These are phyloP conservation scores for Macrochelys suwanniensis DNA, from an alignment of 2,797 vertebrate genomes.

Conservation along the genomic window DNA sequence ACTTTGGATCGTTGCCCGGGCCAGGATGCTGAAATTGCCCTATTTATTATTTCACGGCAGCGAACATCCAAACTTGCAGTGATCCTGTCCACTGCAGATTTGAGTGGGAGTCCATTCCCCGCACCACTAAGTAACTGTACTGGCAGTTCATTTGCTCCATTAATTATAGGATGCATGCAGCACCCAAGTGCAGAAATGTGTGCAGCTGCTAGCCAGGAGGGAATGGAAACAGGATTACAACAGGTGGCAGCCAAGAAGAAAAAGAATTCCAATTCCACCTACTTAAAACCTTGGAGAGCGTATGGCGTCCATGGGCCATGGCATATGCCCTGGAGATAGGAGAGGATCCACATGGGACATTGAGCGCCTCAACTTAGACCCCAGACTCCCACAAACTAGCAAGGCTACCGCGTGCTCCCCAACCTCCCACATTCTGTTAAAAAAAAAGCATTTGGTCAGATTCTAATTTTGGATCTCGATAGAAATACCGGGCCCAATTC, in stretches of 20 bases:
- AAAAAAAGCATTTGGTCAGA: background rate
- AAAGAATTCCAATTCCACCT: background rate
- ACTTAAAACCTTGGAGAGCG: rapidly evolving
- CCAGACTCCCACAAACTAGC: background rate
- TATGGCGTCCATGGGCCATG: rapidly evolving
- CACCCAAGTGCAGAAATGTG: background rate
- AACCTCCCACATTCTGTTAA: background rate
- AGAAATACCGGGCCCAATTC: background rate
- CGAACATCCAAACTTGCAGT: background rate
- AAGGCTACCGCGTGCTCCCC: background rate
- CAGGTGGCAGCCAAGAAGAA: background rate
- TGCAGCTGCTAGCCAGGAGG: background rate
- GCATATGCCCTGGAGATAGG: background rate
- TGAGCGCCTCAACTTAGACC: background rate
- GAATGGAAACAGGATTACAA: background rate
- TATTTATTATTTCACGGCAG: background rate
- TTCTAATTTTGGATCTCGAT: background rate
- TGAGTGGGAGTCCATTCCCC: background rate
- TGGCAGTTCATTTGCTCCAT: rapidly evolving
- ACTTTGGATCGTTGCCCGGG: background rate
- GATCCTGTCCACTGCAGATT: background rate
- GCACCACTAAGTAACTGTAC: rapidly evolving
- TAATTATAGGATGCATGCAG: background rate
- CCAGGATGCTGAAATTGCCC: background rate
- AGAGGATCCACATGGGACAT: background rate